Evolutionary conservation across 2,113 vertebrate genomes (phyloP).

Genomic region (Propithecus coquereli): DNA sequence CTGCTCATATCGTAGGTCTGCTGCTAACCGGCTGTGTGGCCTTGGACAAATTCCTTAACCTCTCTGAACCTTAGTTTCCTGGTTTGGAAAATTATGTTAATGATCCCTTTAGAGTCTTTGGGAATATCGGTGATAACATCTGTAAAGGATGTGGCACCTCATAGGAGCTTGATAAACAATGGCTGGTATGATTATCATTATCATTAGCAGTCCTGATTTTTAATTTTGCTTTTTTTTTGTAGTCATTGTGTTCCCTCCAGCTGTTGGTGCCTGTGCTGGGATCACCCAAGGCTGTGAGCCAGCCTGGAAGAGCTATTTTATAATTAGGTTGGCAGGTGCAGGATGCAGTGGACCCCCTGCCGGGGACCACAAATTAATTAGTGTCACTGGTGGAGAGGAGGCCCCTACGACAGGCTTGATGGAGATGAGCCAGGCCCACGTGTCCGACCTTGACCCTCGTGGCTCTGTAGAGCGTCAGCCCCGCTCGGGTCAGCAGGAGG

Average conservation of each 20-base stretch:
- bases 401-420: not conserved
- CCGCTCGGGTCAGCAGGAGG: not conserved
- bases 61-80: conserved; percentile 16
- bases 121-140: not conserved
- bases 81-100: not conserved
- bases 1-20: not conserved
- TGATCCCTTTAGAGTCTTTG: not conserved
- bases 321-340: conserved; percentile 81
- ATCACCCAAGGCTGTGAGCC: not conserved
- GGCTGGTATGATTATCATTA: not conserved
- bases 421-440: not conserved
- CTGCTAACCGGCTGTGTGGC: not conserved
- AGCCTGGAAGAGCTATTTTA: conserved; percentile 73
- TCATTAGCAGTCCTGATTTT: not conserved
- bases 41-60: not conserved
- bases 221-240: not conserved
- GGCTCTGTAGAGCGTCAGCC: not conserved
- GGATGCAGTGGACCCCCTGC: conserved; percentile 68
- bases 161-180: not conserved
- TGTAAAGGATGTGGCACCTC: not conserved
- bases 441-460: not conserved
- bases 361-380: conserved; percentile 83
- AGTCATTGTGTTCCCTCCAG: conserved; percentile 22
- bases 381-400: not conserved
- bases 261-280: not conserved